Base-by-base conservation (phyloP, 2,888 invertebrate species). In the Campaea margaritaria region DNA sequence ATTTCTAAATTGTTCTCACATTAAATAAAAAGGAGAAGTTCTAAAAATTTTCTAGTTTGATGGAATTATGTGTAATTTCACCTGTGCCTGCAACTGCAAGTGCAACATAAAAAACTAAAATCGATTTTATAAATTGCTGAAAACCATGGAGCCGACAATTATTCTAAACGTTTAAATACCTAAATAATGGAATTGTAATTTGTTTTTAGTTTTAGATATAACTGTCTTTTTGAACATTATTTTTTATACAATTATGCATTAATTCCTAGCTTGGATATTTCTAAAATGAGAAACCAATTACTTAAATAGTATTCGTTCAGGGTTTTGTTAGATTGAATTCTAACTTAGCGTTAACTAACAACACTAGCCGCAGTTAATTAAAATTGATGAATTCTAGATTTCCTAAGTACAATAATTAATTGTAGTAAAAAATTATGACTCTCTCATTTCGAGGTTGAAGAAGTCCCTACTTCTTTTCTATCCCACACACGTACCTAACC, bases 401-500 rank as follows among this genome's bases (percentile, higher is more conserved):
- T 21, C 21, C 2, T 5, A 3, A 21, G 5, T 21, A 21, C 21
- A 3, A 3, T 21, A 3, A 21, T 21, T 21, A 21, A 5, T 21
- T 5, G 5, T 21, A n/a, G 21, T 21, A 21, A 21, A 21, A 21
- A 5, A 3, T 21, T 3, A 3, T 21, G 21, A 3, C 21, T 36
- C 10, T 36, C 1, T 34, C 2, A 36, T 36, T 36, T 11, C 8
- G 31, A 7, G 8, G 31, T 31, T 1, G n/a, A n/a, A 31, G 9
- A 11, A 73, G 41, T 68, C 78, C 84, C 82, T 68, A 79, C 46
- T 36, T 56, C 55, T 71, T 76, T 73, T 64, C 55, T 59, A 75
- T 72, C 70, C 69, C 42, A 38, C 65, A 70, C 74, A 68, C 70
- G 73, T 31, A 27, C 2, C 73, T 77, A 87, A 31, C 82, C 90